phyloP scores from a whole-genome alignment of 2,888 invertebrate genomes.

The Hylaea fasciaria region DNA sequence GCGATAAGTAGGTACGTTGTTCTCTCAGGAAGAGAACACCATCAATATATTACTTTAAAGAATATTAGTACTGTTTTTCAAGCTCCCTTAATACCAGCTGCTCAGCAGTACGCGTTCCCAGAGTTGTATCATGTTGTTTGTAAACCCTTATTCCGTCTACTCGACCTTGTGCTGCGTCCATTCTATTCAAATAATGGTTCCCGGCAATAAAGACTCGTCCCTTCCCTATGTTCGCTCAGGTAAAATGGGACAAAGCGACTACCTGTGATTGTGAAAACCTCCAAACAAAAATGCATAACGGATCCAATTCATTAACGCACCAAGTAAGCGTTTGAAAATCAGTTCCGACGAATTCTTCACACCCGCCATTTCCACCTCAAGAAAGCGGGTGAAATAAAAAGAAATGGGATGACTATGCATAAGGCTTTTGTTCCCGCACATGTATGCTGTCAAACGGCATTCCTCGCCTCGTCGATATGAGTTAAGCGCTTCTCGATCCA shows the following conservation, averaged over 20 bases:
- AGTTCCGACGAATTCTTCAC: slow-evolving; percentile 41
- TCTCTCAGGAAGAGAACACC: too few relatives aligned
- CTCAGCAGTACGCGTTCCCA: not conserved
- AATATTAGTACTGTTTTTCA: too few relatives aligned
- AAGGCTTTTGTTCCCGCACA: slow-evolving; percentile 83
- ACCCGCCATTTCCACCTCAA: slow-evolving; percentile 52
- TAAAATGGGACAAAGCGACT: slow-evolving; percentile 70
- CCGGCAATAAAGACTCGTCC: slow-evolving; percentile 71
- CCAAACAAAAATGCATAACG: slow-evolving; percentile 50
- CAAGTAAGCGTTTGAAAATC: slow-evolving; percentile 34
- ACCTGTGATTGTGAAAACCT: slow-evolving; percentile 74
- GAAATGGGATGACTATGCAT: slow-evolving; percentile 77
- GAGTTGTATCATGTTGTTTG: slow-evolving; percentile 25
- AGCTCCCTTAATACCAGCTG: slow-evolving; percentile 18
- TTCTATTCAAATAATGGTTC: slow-evolving; percentile 73
- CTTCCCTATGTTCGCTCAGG: slow-evolving; percentile 70
- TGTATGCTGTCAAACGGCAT: slow-evolving; percentile 84
- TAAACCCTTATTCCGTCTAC: slow-evolving; percentile 48
- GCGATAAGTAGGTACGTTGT: too few relatives aligned
- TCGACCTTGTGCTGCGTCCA: slow-evolving; percentile 55
- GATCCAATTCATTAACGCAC: slow-evolving; percentile 52
- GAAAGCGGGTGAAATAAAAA: slow-evolving; percentile 74
- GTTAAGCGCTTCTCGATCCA: slow-evolving; percentile 78
- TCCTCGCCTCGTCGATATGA: slow-evolving; percentile 80
- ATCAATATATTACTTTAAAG: too few relatives aligned